Percentiles rank a stretch among this genome's conserved stretches.
Conservation (phyloP, 2,113 vertebrate species). For the Tamias sibiricus region DNA sequence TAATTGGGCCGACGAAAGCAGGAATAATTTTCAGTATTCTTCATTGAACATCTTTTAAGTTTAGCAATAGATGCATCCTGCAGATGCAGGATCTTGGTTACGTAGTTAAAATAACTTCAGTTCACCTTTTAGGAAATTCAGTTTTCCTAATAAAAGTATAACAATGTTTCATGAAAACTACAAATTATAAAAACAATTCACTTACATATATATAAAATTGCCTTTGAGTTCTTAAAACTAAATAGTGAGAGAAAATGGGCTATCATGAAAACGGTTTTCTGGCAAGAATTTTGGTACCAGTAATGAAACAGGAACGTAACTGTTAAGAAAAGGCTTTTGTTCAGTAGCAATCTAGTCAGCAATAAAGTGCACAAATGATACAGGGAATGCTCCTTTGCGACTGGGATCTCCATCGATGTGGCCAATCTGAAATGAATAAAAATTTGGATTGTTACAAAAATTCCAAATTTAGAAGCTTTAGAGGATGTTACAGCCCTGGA, state of each 20-base stretch:
- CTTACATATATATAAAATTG: conserved; percentile 5
- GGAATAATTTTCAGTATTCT: background rate
- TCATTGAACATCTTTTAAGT: conserved; percentile 6
- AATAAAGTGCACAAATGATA: conserved; percentile 98
- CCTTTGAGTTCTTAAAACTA: conserved; percentile 70
- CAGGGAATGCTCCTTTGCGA: conserved; percentile 93
- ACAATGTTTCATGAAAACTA: conserved; percentile 77
- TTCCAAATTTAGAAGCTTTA: rapidly evolving
- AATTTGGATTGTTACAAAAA: background rate
- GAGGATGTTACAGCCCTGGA: background rate
- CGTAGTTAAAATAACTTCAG: conserved; percentile 76
- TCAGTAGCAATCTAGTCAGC: conserved; percentile 90
- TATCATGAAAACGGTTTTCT: conserved; percentile 67
- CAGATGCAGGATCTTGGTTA: conserved; percentile 34
- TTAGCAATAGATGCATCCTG: background rate
- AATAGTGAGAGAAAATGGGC: conserved; percentile 66
- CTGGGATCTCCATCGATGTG: conserved; percentile 94
- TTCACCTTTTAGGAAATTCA: conserved; percentile 81
- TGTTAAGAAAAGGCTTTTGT: conserved; percentile 66
- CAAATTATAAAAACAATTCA: conserved; percentile 80
- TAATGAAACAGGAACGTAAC: conserved; percentile 51
- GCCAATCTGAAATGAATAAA: conserved; percentile 89
- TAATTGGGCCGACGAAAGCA: background rate
- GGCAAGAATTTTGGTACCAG: conserved; percentile 70
- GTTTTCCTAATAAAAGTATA: conserved; percentile 68